A percentile compares a stretch with the other conserved stretches of the same genome.
These are phyloP conservation scores for Anguilla megastoma DNA, from an alignment of 2,797 vertebrate species.

Conservation along the genomic window DNA sequence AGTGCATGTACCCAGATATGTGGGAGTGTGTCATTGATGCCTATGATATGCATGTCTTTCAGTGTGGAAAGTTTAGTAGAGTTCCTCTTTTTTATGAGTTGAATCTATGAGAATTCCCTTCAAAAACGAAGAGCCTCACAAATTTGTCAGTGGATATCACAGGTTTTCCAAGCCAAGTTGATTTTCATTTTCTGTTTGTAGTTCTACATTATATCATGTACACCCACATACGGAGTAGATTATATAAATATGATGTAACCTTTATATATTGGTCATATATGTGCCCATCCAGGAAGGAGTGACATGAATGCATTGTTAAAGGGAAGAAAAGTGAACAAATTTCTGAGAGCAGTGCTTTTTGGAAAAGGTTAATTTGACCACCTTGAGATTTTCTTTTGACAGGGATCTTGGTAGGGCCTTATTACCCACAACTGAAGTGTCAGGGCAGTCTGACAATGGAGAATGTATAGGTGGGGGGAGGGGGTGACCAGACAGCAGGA, in stretches of 20 bases:
- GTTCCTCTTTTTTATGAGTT: neutral
- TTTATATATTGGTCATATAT: neutral
- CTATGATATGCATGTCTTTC: neutral
- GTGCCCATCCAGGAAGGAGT: neutral
- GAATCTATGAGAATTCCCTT: neutral
- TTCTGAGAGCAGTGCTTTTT: neutral
- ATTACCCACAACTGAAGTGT: constrained; percentile 6
- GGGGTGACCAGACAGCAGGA: neutral
- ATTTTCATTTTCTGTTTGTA: neutral
- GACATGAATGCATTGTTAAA: neutral
- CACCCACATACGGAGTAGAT: neutral
- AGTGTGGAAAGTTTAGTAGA: neutral
- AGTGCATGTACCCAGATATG: neutral
- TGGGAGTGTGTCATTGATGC: neutral
- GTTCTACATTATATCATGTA: neutral
- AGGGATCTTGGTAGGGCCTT: neutral
- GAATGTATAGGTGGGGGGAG: neutral
- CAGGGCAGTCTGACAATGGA: neutral
- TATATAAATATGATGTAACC: neutral
- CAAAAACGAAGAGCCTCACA: neutral
- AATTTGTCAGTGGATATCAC: neutral
- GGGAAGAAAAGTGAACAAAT: neutral
- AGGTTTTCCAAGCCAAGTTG: neutral
- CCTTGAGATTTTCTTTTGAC: constrained; percentile 4
- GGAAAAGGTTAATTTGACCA: neutral